These are phyloP conservation scores for Hephaestus fuliginosus DNA, from an alignment of 2,797 vertebrate species.

Conservation along the genomic window DNA sequence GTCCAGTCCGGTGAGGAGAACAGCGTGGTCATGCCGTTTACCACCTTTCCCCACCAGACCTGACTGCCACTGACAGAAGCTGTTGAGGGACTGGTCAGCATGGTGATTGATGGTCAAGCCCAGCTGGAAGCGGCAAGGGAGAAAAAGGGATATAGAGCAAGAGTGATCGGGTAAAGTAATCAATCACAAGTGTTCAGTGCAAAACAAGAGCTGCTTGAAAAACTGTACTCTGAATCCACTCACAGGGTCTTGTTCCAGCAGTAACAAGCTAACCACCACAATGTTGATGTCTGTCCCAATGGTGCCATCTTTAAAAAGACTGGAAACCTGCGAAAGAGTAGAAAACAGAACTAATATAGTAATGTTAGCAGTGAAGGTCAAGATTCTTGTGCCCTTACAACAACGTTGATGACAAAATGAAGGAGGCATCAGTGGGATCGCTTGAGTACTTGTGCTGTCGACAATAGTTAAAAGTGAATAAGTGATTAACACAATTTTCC, in stretches of 20 bases:
- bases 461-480: not conserved
- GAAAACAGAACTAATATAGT: not conserved
- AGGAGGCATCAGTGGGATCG: not conserved
- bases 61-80: conserved; percentile 99
- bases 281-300: conserved; percentile 98
- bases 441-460: not conserved
- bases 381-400: not conserved
- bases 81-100: conserved; percentile 97
- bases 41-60: conserved; percentile 93
- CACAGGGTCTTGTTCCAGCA: conserved; percentile 96
- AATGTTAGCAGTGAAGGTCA: no score
- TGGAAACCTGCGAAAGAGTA: conserved; percentile 90
- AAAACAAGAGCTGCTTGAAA: not conserved
- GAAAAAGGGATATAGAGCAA: not conserved
- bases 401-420: not conserved
- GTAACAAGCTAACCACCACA: conserved; percentile 94
- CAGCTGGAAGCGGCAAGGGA: conserved; percentile 78
- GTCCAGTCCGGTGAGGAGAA: conserved; percentile 96
- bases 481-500: no score
- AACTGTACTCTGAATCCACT: conserved; percentile 70
- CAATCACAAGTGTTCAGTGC: not conserved
- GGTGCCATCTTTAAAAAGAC: conserved; percentile 97
- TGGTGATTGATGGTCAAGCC: conserved; percentile 96
- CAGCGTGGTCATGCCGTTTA: conserved; percentile 95
- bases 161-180: not conserved